Evolutionary conservation across 1,140 invertebrate genomes (phyloP).

Genomic region (Hylaeus anthracinus): DNA sequence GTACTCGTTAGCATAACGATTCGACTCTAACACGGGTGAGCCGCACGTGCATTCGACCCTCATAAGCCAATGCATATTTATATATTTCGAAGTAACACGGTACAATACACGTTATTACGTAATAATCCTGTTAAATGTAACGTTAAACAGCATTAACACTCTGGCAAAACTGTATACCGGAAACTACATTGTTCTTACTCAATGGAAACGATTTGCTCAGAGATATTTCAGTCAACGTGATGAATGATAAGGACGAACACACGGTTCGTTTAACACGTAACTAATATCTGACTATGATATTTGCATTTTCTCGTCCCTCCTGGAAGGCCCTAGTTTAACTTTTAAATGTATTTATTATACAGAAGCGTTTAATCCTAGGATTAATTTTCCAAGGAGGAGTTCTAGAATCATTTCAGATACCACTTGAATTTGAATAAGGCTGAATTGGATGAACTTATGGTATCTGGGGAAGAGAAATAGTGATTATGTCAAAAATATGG

Average conservation of each 20-base stretch:
- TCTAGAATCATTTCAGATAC: too few relatives aligned
- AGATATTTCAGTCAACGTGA: slow-evolving; percentile 20
- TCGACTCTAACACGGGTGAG: slow-evolving; percentile 39
- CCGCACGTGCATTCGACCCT: slow-evolving; percentile 53
- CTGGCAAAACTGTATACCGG: slow-evolving; percentile 30
- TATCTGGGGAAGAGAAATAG: too few relatives aligned
- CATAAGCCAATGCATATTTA: slow-evolving; percentile 64
- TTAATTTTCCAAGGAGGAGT: too few relatives aligned
- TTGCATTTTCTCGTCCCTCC: not conserved
- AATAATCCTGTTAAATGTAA: slow-evolving; percentile 69
- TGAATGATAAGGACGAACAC: slow-evolving; percentile 10
- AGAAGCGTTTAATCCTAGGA: too few relatives aligned
- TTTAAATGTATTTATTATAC: not conserved
- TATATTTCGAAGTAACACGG: slow-evolving; percentile 56
- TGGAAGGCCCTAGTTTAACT: too few relatives aligned
- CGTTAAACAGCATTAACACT: slow-evolving; percentile 64
- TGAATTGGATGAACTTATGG: too few relatives aligned
- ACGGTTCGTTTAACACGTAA: not conserved
- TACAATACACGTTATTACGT: slow-evolving; percentile 62
- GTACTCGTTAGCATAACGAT: slow-evolving; percentile 63
- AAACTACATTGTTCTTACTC: slow-evolving; percentile 54
- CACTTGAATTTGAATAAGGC: too few relatives aligned
- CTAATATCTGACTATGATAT: not conserved
- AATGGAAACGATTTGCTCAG: slow-evolving; percentile 4
- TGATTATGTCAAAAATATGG: too few relatives aligned